Evolutionary conservation across 1,140 invertebrate species (phyloP).

Genomic region (Choristoneura fumiferana): DNA sequence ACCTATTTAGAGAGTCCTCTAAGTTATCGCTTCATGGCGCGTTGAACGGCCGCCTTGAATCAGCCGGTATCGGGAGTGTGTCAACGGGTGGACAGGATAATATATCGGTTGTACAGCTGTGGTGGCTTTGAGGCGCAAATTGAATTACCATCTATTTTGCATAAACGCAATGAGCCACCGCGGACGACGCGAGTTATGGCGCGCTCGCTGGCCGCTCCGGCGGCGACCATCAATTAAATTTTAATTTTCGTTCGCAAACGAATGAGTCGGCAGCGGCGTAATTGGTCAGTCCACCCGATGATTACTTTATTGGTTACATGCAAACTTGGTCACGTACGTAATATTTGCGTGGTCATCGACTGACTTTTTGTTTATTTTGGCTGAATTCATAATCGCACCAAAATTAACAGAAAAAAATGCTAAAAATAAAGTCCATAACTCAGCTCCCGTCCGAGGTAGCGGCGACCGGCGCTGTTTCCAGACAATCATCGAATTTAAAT

Average conservation of each 20-base stretch:
- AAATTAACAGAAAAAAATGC: too few species aligned
- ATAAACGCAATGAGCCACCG: conserved; percentile 50
- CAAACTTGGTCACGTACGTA: conserved; percentile 34
- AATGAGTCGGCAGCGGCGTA: conserved; percentile 55
- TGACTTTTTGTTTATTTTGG: conserved; percentile 50
- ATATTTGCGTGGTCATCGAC: conserved; percentile 38
- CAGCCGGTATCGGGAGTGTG: not conserved
- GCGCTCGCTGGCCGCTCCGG: conserved; percentile 18
- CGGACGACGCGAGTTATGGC: conserved; percentile 40
- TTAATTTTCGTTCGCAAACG: conserved; percentile 65
- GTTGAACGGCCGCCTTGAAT: conserved; percentile 1
- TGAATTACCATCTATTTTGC: conserved; percentile 70
- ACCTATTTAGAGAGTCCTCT: conserved; percentile 26
- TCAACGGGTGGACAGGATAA: not conserved
- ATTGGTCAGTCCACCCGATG: conserved; percentile 59
- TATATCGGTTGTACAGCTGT: not conserved
- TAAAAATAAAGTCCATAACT: conserved; percentile 23
- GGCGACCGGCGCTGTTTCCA: conserved; percentile 48
- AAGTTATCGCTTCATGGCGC: conserved; percentile 1
- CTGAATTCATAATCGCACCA: conserved; percentile 33
- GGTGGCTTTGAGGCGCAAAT: conserved; percentile 48
- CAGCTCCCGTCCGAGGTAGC: conserved; percentile 27
- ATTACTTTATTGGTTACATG: conserved; percentile 71
- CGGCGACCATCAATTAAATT: conserved; percentile 60
- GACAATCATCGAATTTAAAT: conserved; percentile 65